Evolutionary conservation across 2,888 invertebrate genomes (phyloP).

Genomic region (Quadroppia sp.): DNA sequence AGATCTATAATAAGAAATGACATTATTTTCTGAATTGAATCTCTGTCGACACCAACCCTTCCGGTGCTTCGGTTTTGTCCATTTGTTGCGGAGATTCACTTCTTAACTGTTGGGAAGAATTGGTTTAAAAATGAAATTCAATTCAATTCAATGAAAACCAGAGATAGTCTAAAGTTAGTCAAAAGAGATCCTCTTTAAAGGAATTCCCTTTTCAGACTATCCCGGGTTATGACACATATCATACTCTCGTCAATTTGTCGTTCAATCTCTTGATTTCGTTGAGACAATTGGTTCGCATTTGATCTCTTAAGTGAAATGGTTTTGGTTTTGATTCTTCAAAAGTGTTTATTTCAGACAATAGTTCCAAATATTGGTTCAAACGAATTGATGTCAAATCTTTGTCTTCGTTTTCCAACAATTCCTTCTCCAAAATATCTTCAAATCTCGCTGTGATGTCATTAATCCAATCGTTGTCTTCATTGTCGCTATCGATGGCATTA

Average conservation of each 20-base stretch:
- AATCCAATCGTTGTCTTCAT: slow-evolving; percentile 14
- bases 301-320: neutral
- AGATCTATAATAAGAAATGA: slow-evolving; percentile 56
- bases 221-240: neutral
- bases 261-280: slow-evolving; percentile 8
- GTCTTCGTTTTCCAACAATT: neutral
- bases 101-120: neutral
- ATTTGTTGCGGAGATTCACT: slow-evolving; percentile 15
- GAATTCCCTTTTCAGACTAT: neutral
- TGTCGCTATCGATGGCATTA: slow-evolving; percentile 5
- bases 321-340: neutral
- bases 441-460: neutral
- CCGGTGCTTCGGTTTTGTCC: neutral
- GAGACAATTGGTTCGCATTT: neutral
- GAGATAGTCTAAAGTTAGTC: neutral
- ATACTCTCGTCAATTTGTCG: slow-evolving; percentile 7
- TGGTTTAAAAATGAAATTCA: neutral
- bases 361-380: slow-evolving; percentile 28
- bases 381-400: slow-evolving; percentile 16
- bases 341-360: neutral
- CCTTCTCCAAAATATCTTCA: neutral
- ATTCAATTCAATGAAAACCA: neutral
- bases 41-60: neutral
- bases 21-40: neutral
- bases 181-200: too few relatives aligned